A percentile compares a stretch with the other conserved stretches of the same genome.
These are phyloP conservation scores for Cricetomys ansorgei DNA, from an alignment of 2,113 vertebrate genomes.

Conservation along the genomic window DNA sequence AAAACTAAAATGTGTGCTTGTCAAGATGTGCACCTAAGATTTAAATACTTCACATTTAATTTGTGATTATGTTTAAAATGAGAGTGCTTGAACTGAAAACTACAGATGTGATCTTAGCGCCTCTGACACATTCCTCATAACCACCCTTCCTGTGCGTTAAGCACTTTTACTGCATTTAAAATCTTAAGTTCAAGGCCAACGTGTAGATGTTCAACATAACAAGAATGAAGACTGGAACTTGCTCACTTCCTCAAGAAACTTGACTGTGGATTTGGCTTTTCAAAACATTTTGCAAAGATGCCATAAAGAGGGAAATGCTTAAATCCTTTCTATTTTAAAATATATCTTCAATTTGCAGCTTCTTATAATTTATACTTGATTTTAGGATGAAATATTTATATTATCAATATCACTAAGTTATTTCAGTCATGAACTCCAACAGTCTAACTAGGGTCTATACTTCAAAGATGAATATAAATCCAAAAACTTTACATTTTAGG, in stretches of 20 bases:
- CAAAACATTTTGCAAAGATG: not conserved
- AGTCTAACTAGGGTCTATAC: constrained; percentile 61
- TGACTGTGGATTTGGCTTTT: not conserved
- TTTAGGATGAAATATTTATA: constrained; percentile 24
- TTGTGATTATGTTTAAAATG: not conserved
- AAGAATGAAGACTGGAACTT: not conserved
- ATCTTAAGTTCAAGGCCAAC: not conserved
- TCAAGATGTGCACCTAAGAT: not conserved
- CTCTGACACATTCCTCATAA: not conserved
- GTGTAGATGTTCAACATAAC: not conserved
- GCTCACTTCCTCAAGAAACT: not conserved
- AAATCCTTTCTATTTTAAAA: not conserved
- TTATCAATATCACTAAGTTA: constrained; percentile 57
- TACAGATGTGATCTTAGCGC: not conserved
- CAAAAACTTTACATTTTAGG: constrained; percentile 42
- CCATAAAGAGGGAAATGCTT: not conserved
- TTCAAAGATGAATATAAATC: constrained; percentile 62
- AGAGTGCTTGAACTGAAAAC: not conserved
- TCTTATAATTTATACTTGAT: constrained; percentile 38
- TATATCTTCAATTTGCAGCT: not conserved
- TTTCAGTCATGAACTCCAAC: constrained; percentile 34
- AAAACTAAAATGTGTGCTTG: not conserved
- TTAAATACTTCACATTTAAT: not conserved
- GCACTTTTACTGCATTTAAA: not conserved
- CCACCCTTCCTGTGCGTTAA: not conserved